A percentile compares a stretch with the other conserved stretches of the same genome.
phyloP scores from a whole-genome alignment of 2,888 invertebrate species.

The Tetrapedia diversipes region DNA sequence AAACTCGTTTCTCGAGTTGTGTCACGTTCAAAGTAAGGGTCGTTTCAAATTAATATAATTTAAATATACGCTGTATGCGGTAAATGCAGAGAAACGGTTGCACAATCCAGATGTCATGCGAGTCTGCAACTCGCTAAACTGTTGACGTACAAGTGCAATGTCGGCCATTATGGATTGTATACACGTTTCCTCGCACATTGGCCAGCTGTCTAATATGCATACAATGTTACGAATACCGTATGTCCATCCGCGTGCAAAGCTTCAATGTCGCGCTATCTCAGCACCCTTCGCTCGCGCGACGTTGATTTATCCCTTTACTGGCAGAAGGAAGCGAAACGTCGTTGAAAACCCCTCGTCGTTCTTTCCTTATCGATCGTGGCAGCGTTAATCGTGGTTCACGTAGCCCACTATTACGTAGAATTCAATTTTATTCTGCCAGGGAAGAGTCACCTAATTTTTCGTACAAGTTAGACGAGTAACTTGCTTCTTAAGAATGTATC shows the following conservation, averaged over 20 bases:
- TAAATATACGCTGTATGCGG: too few species aligned
- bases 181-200: constrained; percentile 69
- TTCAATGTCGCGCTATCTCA: constrained; percentile 56
- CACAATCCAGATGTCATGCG: constrained; percentile 66
- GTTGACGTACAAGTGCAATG: constrained; percentile 59
- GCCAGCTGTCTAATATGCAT: constrained; percentile 80
- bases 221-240: constrained; percentile 77
- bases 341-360: constrained; percentile 17
- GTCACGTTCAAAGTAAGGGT: too few species aligned
- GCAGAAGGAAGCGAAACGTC: constrained; percentile 40
- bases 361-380: constrained; percentile 11
- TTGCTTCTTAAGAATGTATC: too few species aligned
- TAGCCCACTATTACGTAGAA: not conserved
- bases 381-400: constrained; percentile 7
- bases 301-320: constrained; percentile 45
- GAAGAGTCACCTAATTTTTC: not conserved
- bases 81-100: constrained; percentile 32
- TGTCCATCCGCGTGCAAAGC: constrained; percentile 65
- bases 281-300: constrained; percentile 47
- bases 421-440: not conserved
- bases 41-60: too few species aligned
- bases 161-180: constrained; percentile 62
- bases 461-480: not conserved
- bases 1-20: too few species aligned
- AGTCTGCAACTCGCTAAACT: constrained; percentile 55